A percentile compares a stretch with the other conserved stretches of the same genome.
Conservation (phyloP, 2,888 invertebrate genomes). For the Ichneumoninae sp. region DNA sequence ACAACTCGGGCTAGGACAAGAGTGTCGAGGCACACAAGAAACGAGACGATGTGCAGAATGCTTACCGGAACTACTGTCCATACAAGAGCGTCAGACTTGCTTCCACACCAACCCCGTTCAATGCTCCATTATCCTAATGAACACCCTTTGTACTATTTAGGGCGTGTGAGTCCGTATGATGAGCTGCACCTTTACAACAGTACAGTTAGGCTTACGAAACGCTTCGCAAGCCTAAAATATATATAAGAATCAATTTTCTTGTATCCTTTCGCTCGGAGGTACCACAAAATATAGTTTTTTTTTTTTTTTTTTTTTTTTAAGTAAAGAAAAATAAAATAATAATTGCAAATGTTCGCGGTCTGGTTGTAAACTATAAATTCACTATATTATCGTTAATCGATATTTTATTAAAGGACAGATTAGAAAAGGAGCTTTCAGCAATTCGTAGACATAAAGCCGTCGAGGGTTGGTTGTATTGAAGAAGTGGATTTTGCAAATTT, state of each 20-base stretch:
- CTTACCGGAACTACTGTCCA: slow-evolving; percentile 32
- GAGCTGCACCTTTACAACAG: slow-evolving; percentile 11
- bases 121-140: slow-evolving; percentile 76
- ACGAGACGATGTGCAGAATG: slow-evolving; percentile 34
- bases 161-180: slow-evolving; percentile 1
- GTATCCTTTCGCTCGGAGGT: too few species aligned
- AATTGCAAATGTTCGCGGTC: too few species aligned
- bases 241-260: neutral
- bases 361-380: neutral
- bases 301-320: too few species aligned
- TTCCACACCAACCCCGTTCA: slow-evolving; percentile 58
- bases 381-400: neutral
- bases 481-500: slow-evolving; percentile 62
- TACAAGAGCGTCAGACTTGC: slow-evolving; percentile 31
- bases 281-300: too few species aligned
- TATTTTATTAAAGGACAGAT: neutral
- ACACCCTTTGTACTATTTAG: slow-evolving; percentile 71
- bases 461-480: slow-evolving; percentile 37
- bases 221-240: slow-evolving; percentile 12
- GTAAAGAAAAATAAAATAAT: too few species aligned
- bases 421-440: slow-evolving; percentile 10
- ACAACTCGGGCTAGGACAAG: slow-evolving; percentile 14
- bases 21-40: neutral
- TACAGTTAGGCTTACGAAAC: slow-evolving; percentile 6
- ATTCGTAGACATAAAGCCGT: slow-evolving; percentile 44